Base-by-base conservation (phyloP, 2,888 invertebrate species). In the Nemotelus nigrinus region DNA sequence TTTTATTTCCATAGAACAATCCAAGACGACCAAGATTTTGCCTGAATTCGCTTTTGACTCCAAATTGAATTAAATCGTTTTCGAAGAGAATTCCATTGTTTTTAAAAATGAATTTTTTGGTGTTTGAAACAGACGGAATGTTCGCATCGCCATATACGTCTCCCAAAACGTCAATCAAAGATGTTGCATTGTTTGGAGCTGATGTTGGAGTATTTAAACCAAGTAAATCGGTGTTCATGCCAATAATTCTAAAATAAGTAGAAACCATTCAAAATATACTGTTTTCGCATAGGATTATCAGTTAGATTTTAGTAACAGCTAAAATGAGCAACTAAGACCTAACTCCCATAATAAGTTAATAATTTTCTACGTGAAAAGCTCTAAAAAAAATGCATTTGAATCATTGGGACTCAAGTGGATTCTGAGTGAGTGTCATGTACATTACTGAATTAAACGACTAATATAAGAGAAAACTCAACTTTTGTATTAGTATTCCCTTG, bases 11-110 rank as follows among this genome's bases (percentile, higher is more conserved):
- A 89, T 98, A 99, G 87, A 98, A 99, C 79, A 99, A 89, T 55
- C 97, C 97, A 83, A 99, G 90, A 78, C 99, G 92, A 39, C 98
- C 99, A 83, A 99, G 90, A 89, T 99, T 99, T 87, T 96, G 96
- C 82, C 98, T 90, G 85, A 93, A 98, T 88, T 99, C 99, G 84
- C 98, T 96, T 88, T 99, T 99, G 2, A 98, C 96, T 79, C 98
- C 98, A 84, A 99, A 97, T 89, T 99, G 99, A 80, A 98, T 93
- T 83, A 98, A 89, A 85, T 99, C 98, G 88, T 98, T 99, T 89
- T 99, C 99, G 89, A 97, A 99, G 44, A 99, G 90, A 44, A 99
- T 97, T 77, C 99, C 99, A 88, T 98, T 99, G 87, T 97, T 97
- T 89, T 99, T 99, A 87, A 96, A 96, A 79, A 97, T 91, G 86